Evolutionary conservation across 1,140 invertebrate species (phyloP), one percentile per base, ranked within the genome.

Genomic region (Aporrectodea caliginosa): DNA sequence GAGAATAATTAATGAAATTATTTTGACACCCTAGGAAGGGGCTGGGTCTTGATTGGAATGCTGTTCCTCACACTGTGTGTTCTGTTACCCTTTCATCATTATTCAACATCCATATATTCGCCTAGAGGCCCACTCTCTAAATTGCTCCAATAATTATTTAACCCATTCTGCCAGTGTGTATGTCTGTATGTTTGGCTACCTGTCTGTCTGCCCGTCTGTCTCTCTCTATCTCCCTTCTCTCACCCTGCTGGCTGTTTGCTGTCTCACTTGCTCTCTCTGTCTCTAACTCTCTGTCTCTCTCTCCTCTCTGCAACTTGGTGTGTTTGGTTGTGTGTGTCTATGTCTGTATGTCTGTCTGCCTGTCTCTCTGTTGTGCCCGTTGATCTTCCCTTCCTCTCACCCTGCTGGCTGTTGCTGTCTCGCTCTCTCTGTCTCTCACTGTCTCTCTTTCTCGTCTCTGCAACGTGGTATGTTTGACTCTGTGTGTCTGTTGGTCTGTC

Each of bases 401-500:
- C n/a, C n/a, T n/a, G n/a, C n/a, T n/a, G n/a, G n/a, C n/a, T n/a
- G n/a, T n/a, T n/a, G 6, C n/a, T 58, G 43, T 58, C 43, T 58
- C 6, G 6, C 43, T 58, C 43, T 58, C 6, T 58, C 43, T 58
- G 43, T 58, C 43, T 58, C 6, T 58, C 43, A 12, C 43, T 58
- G 43, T 58, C 22, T 58, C 6, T 58, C 43, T 58, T 58, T 58
- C 6, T 58, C 6, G n/a, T n/a, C n/a, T 58, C 43, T 58, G 43
- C 22, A 6, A 12, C 6, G 22, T 22, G 6, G 43, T 58, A 6
- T 30, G 71, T 73, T n/a, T 73, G 71, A 6, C 29, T 73, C 71
- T 73, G 71, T 73, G 6, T 73, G 71, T 73, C 71, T 73, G 71
- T 73, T n/a, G 2, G 71, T 73, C 71, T 73, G 71, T 73, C 71